phyloP scores from a whole-genome alignment of 2,797 vertebrate genomes.

The Oophaga sylvatica region DNA sequence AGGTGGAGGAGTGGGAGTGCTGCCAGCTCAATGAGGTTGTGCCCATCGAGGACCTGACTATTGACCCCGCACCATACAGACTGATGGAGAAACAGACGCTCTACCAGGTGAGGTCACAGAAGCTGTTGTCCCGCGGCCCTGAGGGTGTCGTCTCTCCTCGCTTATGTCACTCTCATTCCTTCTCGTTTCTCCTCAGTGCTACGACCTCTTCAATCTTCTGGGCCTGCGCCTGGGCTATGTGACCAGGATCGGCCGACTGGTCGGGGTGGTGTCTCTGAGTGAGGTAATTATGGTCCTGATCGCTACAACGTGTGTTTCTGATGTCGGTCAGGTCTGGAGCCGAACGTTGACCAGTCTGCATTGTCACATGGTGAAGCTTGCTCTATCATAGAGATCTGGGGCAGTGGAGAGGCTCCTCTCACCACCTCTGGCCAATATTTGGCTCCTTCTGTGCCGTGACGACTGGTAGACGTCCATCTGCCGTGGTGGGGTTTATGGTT shows the following conservation, averaged over 20 bases:
- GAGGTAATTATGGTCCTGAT: conserved; percentile 54
- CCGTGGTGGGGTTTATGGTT: no score
- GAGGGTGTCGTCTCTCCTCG: no score
- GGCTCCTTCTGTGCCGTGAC: no score
- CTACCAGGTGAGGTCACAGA: conserved; percentile 49
- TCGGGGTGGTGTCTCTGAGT: conserved; percentile 58
- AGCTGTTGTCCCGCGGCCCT: no score
- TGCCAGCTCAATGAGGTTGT: conserved; percentile 54
- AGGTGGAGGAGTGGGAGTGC: conserved; percentile 63
- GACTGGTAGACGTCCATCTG: no score
- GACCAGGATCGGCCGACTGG: conserved; percentile 56
- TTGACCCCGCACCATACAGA: conserved; percentile 59
- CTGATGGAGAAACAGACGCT: conserved; percentile 63
- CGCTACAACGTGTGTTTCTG: background rate
- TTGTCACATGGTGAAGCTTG: no score
- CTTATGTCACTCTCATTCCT: background rate
- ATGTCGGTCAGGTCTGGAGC: no score
- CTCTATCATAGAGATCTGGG: no score
- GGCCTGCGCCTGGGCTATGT: conserved; percentile 57
- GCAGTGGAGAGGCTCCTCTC: no score
- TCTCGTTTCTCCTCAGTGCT: conserved; percentile 44
- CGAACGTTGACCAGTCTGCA: no score
- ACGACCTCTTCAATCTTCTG: conserved; percentile 63
- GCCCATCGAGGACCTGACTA: background rate
- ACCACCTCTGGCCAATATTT: no score